A percentile compares a stretch with the other conserved stretches of the same genome.
phyloP scores from a whole-genome alignment of 2,888 invertebrate species.

The Acleris emargana region DNA sequence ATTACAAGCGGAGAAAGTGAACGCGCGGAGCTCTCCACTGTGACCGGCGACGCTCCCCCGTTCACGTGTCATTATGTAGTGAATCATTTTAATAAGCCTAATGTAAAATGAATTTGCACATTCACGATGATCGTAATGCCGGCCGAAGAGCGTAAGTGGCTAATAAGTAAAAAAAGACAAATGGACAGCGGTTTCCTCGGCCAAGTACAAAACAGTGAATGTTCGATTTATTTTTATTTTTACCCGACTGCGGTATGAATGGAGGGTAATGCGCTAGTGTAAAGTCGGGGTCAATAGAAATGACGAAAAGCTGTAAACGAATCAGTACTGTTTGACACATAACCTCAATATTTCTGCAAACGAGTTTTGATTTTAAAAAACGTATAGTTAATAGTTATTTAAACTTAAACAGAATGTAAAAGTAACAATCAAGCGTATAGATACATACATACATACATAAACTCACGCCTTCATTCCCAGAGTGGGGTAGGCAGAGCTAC shows the following conservation, averaged over 20 bases:
- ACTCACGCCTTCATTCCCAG: too few relatives aligned
- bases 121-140: constrained; percentile 36
- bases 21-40: constrained; percentile 45
- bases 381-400: too few relatives aligned
- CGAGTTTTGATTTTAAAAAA: too few relatives aligned
- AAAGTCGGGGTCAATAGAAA: too few relatives aligned
- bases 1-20: constrained; percentile 60
- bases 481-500: too few relatives aligned
- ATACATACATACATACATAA: too few relatives aligned
- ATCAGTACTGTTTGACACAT: too few relatives aligned
- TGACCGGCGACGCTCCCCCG: constrained; percentile 36
- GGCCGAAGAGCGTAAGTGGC: constrained; percentile 4
- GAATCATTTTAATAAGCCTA: constrained; percentile 28
- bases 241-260: neutral
- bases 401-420: too few relatives aligned
- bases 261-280: neutral
- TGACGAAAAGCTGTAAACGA: too few relatives aligned
- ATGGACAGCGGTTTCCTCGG: constrained; percentile 1
- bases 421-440: too few relatives aligned
- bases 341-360: too few relatives aligned
- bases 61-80: constrained; percentile 33
- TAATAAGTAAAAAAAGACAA: constrained; percentile 10
- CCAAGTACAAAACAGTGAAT: neutral
- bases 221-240: neutral
- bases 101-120: constrained; percentile 35